Evolutionary conservation across 2,888 invertebrate genomes (phyloP).

Genomic region (Pandemis heparana): DNA sequence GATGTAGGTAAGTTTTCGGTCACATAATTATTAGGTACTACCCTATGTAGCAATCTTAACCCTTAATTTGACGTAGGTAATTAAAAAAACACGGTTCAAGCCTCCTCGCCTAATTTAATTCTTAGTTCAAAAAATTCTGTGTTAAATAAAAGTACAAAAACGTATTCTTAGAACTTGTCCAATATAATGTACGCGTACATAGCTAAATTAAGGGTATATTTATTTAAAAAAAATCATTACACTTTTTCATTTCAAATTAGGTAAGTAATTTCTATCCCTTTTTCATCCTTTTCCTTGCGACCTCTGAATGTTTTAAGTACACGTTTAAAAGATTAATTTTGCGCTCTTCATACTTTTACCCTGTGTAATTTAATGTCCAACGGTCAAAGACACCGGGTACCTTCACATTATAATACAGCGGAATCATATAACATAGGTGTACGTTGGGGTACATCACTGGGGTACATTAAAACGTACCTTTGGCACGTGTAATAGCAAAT

Average conservation of each 20-base stretch:
- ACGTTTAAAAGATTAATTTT: not conserved
- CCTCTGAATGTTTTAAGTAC: not conserved
- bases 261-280: not conserved
- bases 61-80: too few relatives aligned
- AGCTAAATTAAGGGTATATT: too few relatives aligned
- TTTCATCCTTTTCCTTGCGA: not conserved
- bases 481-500: conserved; percentile 4
- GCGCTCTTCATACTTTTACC: not conserved
- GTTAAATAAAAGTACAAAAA: too few relatives aligned
- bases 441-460: not conserved
- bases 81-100: too few relatives aligned
- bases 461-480: conserved; percentile 1
- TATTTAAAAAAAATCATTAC: not conserved
- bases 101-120: too few relatives aligned
- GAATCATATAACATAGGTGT: not conserved
- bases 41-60: too few relatives aligned
- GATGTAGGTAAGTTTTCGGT: too few relatives aligned
- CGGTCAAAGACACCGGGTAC: not conserved
- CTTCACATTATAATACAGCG: not conserved
- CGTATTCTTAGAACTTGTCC: too few relatives aligned
- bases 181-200: too few relatives aligned
- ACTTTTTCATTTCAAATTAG: not conserved
- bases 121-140: too few relatives aligned
- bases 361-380: not conserved
- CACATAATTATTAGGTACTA: too few relatives aligned